Percentiles rank a stretch among this genome's conserved stretches.
phyloP scores from a whole-genome alignment of 2,113 vertebrate species.

The Coptodon bakossiorum region DNA sequence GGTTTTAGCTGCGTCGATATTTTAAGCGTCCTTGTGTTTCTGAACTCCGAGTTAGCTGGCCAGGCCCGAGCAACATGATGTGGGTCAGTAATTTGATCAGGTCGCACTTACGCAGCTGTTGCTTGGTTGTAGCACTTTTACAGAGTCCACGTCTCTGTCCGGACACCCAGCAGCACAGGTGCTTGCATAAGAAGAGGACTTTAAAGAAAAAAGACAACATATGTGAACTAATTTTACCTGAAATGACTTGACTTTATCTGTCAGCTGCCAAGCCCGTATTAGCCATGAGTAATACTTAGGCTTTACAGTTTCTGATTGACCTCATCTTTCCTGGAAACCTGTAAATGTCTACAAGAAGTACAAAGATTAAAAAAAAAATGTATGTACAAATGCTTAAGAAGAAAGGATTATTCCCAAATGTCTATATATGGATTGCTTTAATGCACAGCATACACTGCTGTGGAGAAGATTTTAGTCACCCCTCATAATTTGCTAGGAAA shows the following conservation, averaged over 20 bases:
- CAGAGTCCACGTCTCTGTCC: conserved; percentile 12
- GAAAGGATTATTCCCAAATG: background rate
- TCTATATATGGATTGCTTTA: background rate
- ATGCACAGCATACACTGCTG: background rate
- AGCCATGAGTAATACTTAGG: background rate
- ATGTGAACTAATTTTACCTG: background rate
- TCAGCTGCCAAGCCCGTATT: background rate
- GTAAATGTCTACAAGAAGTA: background rate
- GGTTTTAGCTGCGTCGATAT: background rate
- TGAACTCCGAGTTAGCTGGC: background rate
- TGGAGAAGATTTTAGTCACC: background rate
- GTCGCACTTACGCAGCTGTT: conserved; percentile 69
- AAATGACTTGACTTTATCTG: background rate
- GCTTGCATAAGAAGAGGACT: conserved; percentile 11
- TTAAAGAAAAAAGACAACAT: background rate
- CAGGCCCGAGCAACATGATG: conserved; percentile 37
- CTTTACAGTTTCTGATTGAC: background rate
- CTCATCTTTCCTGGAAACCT: background rate
- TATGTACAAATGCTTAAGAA: background rate
- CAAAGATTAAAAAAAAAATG: background rate
- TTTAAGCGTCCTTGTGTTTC: conserved; percentile 26
- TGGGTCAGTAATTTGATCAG: conserved; percentile 58
- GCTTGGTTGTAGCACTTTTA: conserved; percentile 22
- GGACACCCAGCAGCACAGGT: conserved; percentile 48
- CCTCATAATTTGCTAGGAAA: background rate